These are phyloP conservation scores for Hymenopus coronatus DNA, from an alignment of 2,888 invertebrate genomes.

Conservation along the genomic window DNA sequence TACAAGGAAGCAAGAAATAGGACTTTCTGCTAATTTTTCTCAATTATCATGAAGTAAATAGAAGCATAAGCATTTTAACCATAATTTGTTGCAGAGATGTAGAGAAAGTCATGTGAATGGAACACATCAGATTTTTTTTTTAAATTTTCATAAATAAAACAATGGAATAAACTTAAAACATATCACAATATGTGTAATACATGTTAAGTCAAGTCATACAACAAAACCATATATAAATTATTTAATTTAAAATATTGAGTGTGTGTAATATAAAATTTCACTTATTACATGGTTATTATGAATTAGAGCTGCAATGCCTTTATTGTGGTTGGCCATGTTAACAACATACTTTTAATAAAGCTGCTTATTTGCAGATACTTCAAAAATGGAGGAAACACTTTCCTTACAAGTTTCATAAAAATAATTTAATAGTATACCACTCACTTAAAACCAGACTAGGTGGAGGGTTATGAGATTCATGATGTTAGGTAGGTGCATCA, in stretches of 20 bases:
- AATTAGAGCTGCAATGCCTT: not conserved
- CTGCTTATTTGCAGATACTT: not conserved
- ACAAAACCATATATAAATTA: not conserved
- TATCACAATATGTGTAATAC: not conserved
- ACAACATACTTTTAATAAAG: not conserved
- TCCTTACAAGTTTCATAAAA: not conserved
- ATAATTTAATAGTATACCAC: not conserved
- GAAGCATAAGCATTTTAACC: too few species aligned
- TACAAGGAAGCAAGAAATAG: too few species aligned
- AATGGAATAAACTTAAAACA: not conserved
- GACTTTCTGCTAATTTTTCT: too few species aligned
- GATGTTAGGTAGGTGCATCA: too few species aligned
- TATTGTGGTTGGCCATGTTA: not conserved
- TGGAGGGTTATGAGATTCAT: too few species aligned
- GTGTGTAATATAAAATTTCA: not conserved
- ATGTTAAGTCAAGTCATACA: not conserved
- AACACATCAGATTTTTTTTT: too few species aligned
- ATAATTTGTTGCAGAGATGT: too few species aligned
- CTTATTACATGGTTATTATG: not conserved
- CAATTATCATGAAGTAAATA: too few species aligned
- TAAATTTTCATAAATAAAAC: not conserved
- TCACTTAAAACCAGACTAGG: too few species aligned
- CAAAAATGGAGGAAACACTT: not conserved
- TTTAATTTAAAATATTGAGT: not conserved
- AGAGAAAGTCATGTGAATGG: too few species aligned